Percentiles rank a stretch among this genome's conserved stretches.
phyloP scores from a whole-genome alignment of 2,113 vertebrate species.

The Rhodinocichla rosea region DNA sequence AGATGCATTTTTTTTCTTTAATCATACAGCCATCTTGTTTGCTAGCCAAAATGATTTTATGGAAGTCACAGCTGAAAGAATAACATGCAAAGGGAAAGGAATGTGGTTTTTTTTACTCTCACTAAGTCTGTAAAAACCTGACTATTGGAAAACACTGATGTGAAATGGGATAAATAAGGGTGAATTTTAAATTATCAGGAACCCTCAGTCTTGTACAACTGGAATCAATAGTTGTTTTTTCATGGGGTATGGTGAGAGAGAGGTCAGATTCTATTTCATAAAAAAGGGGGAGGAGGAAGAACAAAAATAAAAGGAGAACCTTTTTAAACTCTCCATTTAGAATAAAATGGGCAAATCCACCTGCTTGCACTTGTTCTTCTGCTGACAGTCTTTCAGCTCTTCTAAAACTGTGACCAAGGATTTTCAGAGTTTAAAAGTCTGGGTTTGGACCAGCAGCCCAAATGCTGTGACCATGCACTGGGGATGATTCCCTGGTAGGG shows the following conservation, averaged over 20 bases:
- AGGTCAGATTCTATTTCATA: background rate
- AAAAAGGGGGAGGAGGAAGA: accelerated
- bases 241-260: background rate
- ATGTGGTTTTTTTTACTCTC: background rate
- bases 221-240: background rate
- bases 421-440: background rate
- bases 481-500: background rate
- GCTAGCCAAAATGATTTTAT: conserved; percentile 38
- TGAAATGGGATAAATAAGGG: background rate
- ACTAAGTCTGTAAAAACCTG: background rate
- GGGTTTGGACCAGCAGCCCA: background rate
- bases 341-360: background rate
- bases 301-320: background rate
- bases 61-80: conserved; percentile 20
- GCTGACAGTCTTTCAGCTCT: background rate
- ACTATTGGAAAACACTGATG: background rate
- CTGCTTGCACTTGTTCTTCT: background rate
- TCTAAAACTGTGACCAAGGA: background rate
- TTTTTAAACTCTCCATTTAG: background rate
- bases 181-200: background rate
- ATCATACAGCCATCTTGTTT: conserved; percentile 44
- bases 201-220: background rate
- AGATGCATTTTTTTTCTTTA: conserved; percentile 18
- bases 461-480: background rate
- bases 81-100: background rate